phyloP scores from a whole-genome alignment of 2,888 invertebrate genomes.

The Agrochola macilenta region DNA sequence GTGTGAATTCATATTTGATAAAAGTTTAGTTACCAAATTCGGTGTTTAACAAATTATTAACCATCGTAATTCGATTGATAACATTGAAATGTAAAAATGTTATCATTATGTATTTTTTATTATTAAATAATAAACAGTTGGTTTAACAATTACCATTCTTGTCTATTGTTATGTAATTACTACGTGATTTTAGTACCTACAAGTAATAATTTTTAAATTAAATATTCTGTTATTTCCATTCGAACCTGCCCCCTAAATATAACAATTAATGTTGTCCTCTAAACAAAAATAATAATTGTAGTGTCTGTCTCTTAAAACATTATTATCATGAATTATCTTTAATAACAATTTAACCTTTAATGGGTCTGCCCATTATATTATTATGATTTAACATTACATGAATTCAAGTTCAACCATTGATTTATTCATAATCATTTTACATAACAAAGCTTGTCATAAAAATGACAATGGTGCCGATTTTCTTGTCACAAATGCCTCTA shows the following conservation, averaged over 20 bases:
- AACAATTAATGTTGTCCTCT: constrained; percentile 22
- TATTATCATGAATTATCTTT: constrained; percentile 1
- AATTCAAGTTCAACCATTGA: constrained; percentile 15
- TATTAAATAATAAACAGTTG: background rate
- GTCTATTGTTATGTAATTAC: constrained; percentile 21
- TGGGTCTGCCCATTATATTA: background rate
- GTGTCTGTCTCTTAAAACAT: background rate
- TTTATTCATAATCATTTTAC: background rate
- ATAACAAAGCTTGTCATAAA: background rate
- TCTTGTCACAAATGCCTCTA: no score
- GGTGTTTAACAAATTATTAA: background rate
- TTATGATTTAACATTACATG: background rate
- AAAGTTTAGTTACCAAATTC: background rate
- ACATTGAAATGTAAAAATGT: background rate
- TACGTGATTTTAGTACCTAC: background rate
- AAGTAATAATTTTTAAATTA: background rate
- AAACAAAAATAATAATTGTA: background rate
- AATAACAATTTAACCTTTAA: constrained; percentile 3
- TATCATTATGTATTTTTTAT: background rate
- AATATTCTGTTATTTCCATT: background rate
- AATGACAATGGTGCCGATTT: no score
- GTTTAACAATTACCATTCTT: constrained; percentile 22
- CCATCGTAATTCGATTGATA: no score
- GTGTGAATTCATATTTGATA: background rate
- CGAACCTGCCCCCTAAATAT: constrained; percentile 6